Evolutionary conservation across 1,140 invertebrate species (phyloP), one percentile per base, ranked within the genome.

Genomic region (Euura lappo): DNA sequence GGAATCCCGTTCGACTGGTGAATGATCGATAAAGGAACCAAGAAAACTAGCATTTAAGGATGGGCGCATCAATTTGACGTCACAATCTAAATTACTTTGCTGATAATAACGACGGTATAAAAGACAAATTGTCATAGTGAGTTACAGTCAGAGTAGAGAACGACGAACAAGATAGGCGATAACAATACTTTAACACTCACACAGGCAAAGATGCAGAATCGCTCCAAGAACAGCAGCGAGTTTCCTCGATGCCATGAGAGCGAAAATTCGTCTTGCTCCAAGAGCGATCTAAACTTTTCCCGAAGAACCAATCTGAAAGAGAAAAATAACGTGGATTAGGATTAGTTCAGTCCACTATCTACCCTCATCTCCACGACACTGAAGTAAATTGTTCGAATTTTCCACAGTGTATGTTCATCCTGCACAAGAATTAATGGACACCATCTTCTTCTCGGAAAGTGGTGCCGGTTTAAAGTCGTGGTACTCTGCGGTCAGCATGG

Each of bases 161-260:
- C 8, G 67, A 68, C 28, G 67, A 60, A 68, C 44, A 10, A n/a
- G 67, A 42, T n/a, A 42, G 28, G 28, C 11, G 8, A 68, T 43
- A 43, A 10, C 28, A 28, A 28, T 28, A 28, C 28, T 28, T 28
- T 28, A 28, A 42, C 11, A 85, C 86, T 87, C 74, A 87, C 86
- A 86, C 79, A 84, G 79, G 76, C 82, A 86, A 80, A 86, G 79
- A 76, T 86, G 86, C 69, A 87, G 75, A 75, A 85, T 66, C 71
- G 79, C 79, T 69, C 79, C 78, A 76, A 87, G 79, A 75, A 86
- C 79, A 73, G 79, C 81, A 77, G 79, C 79, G 74, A 87, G 81
- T 82, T 84, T 84, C 75, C 80, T 79, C 79, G 83, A 82, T 86
- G 86, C 86, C 86, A 87, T 87, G 81, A 82, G 86, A 81, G 64